Evolutionary conservation across 2,113 vertebrate genomes (phyloP), one percentile per base, ranked within the genome.

Genomic region (Oncorhynchus mykiss): DNA sequence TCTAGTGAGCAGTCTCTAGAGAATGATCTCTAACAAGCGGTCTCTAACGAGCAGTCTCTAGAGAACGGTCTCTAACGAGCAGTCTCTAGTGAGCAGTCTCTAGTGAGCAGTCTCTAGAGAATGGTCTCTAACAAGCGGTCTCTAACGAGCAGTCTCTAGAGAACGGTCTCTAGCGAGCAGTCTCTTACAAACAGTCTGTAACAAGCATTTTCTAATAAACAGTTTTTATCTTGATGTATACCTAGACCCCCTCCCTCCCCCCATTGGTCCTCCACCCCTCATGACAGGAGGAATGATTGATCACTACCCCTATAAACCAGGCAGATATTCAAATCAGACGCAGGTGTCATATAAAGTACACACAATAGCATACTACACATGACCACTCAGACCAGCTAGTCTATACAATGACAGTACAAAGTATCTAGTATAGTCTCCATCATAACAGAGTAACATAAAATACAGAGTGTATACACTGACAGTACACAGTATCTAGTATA

Each of bases 281-380:
- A 71, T 88, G 88, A 88, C 84, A 69, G 80, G 3, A 78, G 80
- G 79, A 76, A 86, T 91, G 89, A 92, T 88, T 87, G 88, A 93
- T 91, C 86, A 80, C 87, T 57, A 79, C 85, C 82, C 82, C 79
- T 84, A 74, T 74, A n/a, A 77, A 79, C 82, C 78, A 80, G 87
- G 88, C 89, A 87, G 89, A 88, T 88, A 90, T 91, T 92, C 88
- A 91, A 88, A 92, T 91, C 82, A 83, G 74, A 78, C 76, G 62
- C 78, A 13, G 2, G 86, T 78, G 83, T 85, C 62, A 57, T 48
- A 34, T 4, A 29, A 12, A 12, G 24, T 86, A 79, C 84, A 78
- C 71, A 75, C 73, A 67, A 75, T 49, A 69, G 31, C 31, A 5
- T 31, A 31, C 29, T 31, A 1, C 1, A 31, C 80, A 69, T 78